Evolutionary conservation across 2,113 vertebrate species (phyloP).

Genomic region (Pelecanus crispus): DNA sequence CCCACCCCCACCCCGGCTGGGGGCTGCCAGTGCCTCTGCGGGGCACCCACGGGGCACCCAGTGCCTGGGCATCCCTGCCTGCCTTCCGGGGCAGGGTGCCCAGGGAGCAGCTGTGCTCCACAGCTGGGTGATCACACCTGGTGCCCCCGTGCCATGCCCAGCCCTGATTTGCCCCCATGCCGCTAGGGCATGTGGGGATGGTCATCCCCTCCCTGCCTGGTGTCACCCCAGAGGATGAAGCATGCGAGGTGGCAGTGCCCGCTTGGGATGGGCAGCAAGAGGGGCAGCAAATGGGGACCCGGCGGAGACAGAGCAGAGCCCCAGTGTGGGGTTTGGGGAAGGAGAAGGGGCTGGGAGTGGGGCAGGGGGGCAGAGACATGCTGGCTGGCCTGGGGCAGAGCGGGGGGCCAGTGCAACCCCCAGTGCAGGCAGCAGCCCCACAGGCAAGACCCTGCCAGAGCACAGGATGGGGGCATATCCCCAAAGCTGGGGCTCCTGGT

Average conservation of each 20-base stretch:
- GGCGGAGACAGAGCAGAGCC: background rate
- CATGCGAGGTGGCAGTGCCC: background rate
- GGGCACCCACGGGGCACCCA: background rate
- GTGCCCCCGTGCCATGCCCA: background rate
- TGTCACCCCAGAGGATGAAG: background rate
- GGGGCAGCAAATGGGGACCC: background rate
- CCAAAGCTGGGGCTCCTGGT: background rate
- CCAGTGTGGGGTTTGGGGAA: background rate
- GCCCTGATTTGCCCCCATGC: background rate
- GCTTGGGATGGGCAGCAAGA: background rate
- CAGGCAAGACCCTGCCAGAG: background rate
- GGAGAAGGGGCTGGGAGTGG: background rate
- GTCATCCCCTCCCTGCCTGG: background rate
- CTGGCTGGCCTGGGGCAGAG: background rate
- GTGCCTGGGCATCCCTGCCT: background rate
- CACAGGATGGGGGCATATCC: fast-evolving
- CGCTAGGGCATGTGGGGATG: background rate
- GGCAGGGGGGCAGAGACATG: background rate
- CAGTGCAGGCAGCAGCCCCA: background rate
- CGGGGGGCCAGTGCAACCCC: background rate
- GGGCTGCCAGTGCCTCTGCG: background rate
- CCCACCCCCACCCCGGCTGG: background rate
- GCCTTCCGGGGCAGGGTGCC: background rate
- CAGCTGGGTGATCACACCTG: background rate
- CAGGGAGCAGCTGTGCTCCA: background rate